A percentile compares a stretch with the other conserved stretches of the same genome.
Conservation (phyloP, 92 coral and sea anemone genomes). For the Zoanthus sansibaricus region DNA sequence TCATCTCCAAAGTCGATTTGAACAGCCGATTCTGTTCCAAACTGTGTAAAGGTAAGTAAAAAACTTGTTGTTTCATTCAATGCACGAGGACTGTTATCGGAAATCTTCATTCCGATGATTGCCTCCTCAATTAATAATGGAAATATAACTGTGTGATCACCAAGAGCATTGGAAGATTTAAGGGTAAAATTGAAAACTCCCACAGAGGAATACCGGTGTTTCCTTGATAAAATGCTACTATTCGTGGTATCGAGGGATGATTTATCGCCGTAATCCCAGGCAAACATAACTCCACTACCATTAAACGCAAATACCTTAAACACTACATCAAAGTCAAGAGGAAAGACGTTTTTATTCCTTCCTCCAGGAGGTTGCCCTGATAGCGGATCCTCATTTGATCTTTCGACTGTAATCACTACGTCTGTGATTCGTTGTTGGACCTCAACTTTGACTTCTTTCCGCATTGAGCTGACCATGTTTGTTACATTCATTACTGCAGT, state of each 20-base stretch:
- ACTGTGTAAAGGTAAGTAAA: slow-evolving; percentile 36
- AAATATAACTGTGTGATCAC: background rate
- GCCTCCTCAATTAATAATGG: background rate
- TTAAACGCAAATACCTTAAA: slow-evolving; percentile 49
- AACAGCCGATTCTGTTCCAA: slow-evolving; percentile 54
- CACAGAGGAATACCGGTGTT: slow-evolving; percentile 49
- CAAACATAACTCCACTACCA: slow-evolving; percentile 57
- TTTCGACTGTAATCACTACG: slow-evolving; percentile 15
- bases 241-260: slow-evolving; percentile 18
- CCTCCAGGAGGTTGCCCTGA: slow-evolving; percentile 67
- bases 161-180: slow-evolving; percentile 54
- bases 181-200: slow-evolving; percentile 54
- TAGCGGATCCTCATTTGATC: slow-evolving; percentile 27
- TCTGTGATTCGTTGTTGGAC: slow-evolving; percentile 36
- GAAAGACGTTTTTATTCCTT: slow-evolving; percentile 41
- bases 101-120: slow-evolving; percentile 14
- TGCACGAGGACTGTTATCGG: slow-evolving; percentile 70
- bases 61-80: slow-evolving; percentile 43
- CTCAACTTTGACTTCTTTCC: slow-evolving; percentile 15
- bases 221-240: slow-evolving; percentile 17
- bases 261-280: slow-evolving; percentile 67
- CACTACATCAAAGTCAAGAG: slow-evolving; percentile 58
- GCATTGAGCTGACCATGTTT: slow-evolving; percentile 42
- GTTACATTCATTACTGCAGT: slow-evolving; percentile 11
- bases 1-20: slow-evolving; percentile 72